phyloP scores from a whole-genome alignment of 1,140 invertebrate species.

The Prorops nasuta region DNA sequence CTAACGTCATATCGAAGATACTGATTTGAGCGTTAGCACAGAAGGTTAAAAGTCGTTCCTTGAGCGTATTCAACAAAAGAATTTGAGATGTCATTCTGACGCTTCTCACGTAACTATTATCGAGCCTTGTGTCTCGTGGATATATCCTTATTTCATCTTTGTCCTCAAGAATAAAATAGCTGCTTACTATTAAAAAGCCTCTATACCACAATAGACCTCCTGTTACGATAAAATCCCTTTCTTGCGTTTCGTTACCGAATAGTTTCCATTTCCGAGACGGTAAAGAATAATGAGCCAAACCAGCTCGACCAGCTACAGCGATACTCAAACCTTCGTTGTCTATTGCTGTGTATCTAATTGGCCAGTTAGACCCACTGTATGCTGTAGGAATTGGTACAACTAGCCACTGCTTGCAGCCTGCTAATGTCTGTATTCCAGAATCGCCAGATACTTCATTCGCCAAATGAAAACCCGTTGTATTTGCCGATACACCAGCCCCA shows the following conservation, averaged over 20 bases:
- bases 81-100: conserved; percentile 77
- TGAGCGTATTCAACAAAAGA: conserved; percentile 77
- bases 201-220: conserved; percentile 96
- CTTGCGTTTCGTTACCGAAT: conserved; percentile 98
- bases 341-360: conserved; percentile 89
- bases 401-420: conserved; percentile 91
- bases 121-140: conserved; percentile 84
- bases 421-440: conserved; percentile 56
- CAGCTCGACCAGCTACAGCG: conserved; percentile 90
- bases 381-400: conserved; percentile 87
- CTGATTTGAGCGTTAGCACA: conserved; percentile 79
- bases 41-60: conserved; percentile 78
- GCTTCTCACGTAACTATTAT: conserved; percentile 82
- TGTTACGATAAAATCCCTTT: conserved; percentile 95
- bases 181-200: conserved; percentile 76
- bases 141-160: conserved; percentile 93
- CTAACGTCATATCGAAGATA: conserved; percentile 65
- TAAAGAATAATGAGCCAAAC: conserved; percentile 92
- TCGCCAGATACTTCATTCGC: conserved; percentile 41
- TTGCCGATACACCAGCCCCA: conserved; percentile 60
- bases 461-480: conserved; percentile 41
- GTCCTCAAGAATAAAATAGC: conserved; percentile 83
- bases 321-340: conserved; percentile 82
- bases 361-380: conserved; percentile 96
- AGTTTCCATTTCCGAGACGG: conserved; percentile 90